Evolutionary conservation across 2,797 vertebrate species (phyloP).

Genomic region (Iguana delicatissima): DNA sequence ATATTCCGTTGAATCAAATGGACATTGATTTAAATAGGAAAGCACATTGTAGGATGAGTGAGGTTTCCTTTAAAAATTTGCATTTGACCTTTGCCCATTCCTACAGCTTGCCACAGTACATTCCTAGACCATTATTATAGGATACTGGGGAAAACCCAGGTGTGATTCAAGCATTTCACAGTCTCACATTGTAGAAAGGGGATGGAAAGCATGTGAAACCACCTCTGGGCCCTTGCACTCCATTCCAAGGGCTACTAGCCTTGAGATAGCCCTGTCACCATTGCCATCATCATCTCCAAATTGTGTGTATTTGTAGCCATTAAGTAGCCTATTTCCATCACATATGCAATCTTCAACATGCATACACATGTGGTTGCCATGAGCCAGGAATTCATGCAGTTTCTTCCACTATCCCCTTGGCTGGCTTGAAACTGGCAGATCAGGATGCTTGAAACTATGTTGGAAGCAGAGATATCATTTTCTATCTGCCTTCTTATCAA

Average conservation of each 20-base stretch:
- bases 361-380: no score
- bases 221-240: neutral
- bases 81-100: neutral
- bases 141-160: neutral
- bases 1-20: no score
- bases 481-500: neutral
- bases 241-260: neutral
- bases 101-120: neutral
- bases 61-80: neutral
- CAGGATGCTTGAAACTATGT: accelerated
- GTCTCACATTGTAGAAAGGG: neutral
- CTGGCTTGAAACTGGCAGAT: no score
- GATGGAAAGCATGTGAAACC: neutral
- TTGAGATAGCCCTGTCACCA: no score
- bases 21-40: no score
- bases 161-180: neutral
- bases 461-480: slow-evolving; percentile 16
- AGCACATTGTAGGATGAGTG: no score
- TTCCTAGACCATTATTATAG: neutral
- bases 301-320: no score
- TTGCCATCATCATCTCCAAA: no score
- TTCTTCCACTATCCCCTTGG: no score
- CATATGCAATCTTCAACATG: no score
- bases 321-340: no score
- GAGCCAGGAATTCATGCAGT: neutral